Evolutionary conservation across 2,888 invertebrate species (phyloP).

Genomic region (Glaucopsyche alexis): DNA sequence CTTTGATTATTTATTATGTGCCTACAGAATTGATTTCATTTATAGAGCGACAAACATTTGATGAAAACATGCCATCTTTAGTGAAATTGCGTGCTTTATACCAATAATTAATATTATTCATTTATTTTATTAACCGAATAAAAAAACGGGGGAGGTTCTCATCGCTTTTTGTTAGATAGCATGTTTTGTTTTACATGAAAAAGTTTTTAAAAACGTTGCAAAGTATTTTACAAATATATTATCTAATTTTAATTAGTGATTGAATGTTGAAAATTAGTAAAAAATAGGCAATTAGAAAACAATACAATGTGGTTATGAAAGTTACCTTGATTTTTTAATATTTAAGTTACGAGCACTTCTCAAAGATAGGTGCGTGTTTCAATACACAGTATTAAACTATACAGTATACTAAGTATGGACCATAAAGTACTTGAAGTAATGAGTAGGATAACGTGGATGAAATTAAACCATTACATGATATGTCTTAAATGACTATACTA

Average conservation of each 20-base stretch:
- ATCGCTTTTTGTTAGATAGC: background rate
- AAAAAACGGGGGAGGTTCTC: background rate
- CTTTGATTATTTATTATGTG: conserved; percentile 67
- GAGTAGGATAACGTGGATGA: background rate
- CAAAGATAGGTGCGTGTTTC: conserved; percentile 3
- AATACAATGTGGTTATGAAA: background rate
- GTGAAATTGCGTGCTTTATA: background rate
- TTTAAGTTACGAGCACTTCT: background rate
- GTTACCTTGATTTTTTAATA: background rate
- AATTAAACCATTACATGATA: conserved; percentile 7
- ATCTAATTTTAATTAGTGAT: background rate
- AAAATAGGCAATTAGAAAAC: background rate
- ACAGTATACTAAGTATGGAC: conserved; percentile 8
- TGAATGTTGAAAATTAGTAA: background rate
- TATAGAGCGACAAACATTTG: conserved; percentile 53
- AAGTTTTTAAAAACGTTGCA: background rate
- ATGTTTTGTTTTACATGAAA: background rate
- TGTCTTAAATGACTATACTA: conserved; percentile 18
- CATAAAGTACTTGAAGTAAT: background rate
- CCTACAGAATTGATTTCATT: conserved; percentile 75
- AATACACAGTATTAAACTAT: conserved; percentile 9
- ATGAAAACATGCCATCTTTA: conserved; percentile 40
- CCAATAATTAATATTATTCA: background rate
- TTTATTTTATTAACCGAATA: background rate
- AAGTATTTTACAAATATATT: conserved; percentile 1